These are phyloP conservation scores for Poecilia gillii DNA, from an alignment of 2,797 vertebrate genomes.

Conservation along the genomic window DNA sequence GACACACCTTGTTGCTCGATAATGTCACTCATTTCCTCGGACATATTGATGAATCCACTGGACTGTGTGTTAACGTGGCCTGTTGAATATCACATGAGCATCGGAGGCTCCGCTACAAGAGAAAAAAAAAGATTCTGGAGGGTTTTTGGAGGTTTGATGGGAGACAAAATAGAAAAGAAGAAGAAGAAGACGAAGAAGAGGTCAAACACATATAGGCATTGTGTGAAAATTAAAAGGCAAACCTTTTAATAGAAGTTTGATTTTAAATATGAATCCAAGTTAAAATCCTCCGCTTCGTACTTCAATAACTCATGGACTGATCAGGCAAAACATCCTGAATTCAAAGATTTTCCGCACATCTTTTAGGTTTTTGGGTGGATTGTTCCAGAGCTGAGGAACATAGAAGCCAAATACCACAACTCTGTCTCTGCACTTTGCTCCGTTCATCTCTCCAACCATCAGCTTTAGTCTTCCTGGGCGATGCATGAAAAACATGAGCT, in stretches of 20 bases:
- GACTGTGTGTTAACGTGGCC: conserved; percentile 45
- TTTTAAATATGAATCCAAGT: neutral
- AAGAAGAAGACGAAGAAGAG: conserved; percentile 18
- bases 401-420: neutral
- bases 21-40: conserved; percentile 71
- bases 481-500: neutral
- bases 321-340: neutral
- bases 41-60: conserved; percentile 60
- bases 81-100: conserved; percentile 66
- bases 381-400: neutral
- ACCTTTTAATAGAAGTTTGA: neutral
- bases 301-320: neutral
- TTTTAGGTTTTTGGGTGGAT: neutral
- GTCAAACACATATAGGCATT: neutral
- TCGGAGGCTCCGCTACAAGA: conserved; percentile 24
- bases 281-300: neutral
- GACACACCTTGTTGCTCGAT: conserved; percentile 70
- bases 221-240: neutral
- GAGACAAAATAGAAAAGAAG: neutral
- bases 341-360: neutral
- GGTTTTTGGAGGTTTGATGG: conserved; percentile 8
- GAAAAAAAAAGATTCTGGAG: neutral
- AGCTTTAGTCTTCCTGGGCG: neutral
- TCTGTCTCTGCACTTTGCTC: neutral
- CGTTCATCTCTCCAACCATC: neutral